phyloP scores from a whole-genome alignment of 2,113 vertebrate species.

The Mixornis gularis region DNA sequence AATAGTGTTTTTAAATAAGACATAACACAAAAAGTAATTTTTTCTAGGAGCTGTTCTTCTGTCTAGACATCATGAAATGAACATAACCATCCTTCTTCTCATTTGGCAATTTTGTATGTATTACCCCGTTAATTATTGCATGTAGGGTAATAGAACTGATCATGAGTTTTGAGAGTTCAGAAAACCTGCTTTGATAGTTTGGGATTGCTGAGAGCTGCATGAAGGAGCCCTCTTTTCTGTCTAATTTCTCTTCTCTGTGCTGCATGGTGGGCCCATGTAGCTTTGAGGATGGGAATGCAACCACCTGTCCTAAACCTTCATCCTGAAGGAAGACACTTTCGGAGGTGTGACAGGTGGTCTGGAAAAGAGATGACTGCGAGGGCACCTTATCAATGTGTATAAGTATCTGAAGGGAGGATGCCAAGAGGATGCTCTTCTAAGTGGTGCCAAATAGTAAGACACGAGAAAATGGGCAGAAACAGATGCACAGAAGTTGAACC shows the following conservation, averaged over 20 bases:
- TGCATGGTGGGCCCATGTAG: fast-evolving
- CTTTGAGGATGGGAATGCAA: not conserved
- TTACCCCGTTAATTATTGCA: not conserved
- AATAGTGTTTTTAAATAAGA: not conserved
- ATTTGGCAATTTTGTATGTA: not conserved
- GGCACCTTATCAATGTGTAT: not conserved
- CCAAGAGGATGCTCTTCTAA: not conserved
- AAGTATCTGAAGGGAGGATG: not conserved
- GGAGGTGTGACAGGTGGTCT: not conserved
- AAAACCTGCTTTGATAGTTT: not conserved
- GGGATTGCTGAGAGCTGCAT: fast-evolving
- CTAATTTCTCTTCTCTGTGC: not conserved
- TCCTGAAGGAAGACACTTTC: not conserved
- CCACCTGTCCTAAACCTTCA: not conserved
- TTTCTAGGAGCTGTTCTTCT: not conserved
- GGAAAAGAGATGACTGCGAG: not conserved
- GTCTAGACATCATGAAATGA: not conserved
- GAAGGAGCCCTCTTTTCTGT: not conserved
- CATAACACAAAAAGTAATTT: not conserved
- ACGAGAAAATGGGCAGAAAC: not conserved
- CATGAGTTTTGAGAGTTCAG: not conserved
- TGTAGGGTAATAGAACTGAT: not conserved
- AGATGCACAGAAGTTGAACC: not conserved
- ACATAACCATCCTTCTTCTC: not conserved
- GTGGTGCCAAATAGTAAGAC: not conserved